Conservation (phyloP, 1,140 invertebrate genomes). For the Eurosta solidaginis region DNA sequence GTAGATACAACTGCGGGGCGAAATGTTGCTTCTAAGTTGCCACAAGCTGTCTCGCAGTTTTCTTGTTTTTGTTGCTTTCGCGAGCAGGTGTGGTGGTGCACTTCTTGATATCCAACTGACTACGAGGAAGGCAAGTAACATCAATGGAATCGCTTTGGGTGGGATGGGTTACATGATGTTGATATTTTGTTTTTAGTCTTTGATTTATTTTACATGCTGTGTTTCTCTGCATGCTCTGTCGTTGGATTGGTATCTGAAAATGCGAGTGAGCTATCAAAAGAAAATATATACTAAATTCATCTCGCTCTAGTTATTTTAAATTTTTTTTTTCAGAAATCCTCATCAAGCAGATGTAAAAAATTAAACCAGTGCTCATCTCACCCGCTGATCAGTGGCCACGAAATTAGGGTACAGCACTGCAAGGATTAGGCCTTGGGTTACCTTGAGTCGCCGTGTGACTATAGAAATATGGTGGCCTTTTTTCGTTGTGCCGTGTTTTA, state of each 20-base stretch:
- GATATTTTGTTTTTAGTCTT: not conserved
- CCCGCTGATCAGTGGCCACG: too few relatives aligned
- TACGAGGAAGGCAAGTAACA: not conserved
- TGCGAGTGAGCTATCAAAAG: not conserved
- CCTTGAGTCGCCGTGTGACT: too few relatives aligned
- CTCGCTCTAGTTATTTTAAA: not conserved
- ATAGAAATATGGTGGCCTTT: too few relatives aligned
- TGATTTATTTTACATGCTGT: not conserved
- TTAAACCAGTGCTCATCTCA: too few relatives aligned
- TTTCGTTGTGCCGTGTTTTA: too few relatives aligned
- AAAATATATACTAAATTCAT: not conserved
- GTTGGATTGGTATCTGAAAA: not conserved
- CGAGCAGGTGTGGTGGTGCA: too few relatives aligned
- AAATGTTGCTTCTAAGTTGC: not conserved
- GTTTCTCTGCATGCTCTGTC: not conserved
- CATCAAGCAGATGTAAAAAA: too few relatives aligned
- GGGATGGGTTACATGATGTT: not conserved
- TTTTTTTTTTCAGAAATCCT: not conserved
- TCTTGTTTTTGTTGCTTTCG: not conserved
- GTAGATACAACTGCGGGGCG: too few relatives aligned
- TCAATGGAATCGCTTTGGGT: not conserved
- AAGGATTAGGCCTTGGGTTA: too few relatives aligned
- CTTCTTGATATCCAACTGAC: not conserved
- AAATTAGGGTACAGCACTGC: too few relatives aligned
- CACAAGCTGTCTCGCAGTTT: not conserved